Percentiles rank a stretch among this genome's conserved stretches.
Conservation (phyloP, 2,797 vertebrate species). For the Erethizon dorsatum region DNA sequence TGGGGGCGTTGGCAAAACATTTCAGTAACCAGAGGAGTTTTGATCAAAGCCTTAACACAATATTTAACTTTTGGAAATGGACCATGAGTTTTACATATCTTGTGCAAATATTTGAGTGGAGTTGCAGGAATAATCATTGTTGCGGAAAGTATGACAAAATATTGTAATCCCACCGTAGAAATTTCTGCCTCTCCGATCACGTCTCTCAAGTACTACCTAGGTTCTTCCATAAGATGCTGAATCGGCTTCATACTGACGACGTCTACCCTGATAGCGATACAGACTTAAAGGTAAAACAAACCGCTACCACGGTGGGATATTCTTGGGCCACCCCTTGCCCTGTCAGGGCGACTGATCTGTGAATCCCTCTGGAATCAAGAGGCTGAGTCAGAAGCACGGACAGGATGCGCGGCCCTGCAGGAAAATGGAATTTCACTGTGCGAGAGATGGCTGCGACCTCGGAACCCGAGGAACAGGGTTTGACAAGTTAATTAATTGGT, state of each 20-base stretch:
- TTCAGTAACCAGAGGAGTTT: constrained; percentile 54
- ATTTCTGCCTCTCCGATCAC: neutral
- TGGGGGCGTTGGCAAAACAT: neutral
- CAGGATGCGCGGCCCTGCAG: neutral
- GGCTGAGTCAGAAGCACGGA: neutral
- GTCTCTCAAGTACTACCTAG: neutral
- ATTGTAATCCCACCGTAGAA: constrained; percentile 21
- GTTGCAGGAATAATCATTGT: neutral
- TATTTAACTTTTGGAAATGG: constrained; percentile 62
- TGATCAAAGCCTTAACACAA: constrained; percentile 37
- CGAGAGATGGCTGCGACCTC: neutral
- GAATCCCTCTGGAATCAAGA: neutral
- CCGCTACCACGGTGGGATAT: neutral
- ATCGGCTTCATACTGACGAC: neutral
- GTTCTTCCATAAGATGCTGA: neutral
- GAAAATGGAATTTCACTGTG: neutral
- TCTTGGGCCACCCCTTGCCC: neutral
- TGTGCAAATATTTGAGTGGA: neutral
- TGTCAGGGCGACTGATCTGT: neutral
- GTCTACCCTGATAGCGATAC: neutral
- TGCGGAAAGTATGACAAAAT: neutral
- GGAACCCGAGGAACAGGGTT: constrained; percentile 60
- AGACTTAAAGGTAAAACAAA: neutral
- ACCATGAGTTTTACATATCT: neutral
- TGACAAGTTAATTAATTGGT: constrained; percentile 78